Base-by-base conservation (phyloP, 92 coral and sea anemone species). In the Phenganax stokvisi region DNA sequence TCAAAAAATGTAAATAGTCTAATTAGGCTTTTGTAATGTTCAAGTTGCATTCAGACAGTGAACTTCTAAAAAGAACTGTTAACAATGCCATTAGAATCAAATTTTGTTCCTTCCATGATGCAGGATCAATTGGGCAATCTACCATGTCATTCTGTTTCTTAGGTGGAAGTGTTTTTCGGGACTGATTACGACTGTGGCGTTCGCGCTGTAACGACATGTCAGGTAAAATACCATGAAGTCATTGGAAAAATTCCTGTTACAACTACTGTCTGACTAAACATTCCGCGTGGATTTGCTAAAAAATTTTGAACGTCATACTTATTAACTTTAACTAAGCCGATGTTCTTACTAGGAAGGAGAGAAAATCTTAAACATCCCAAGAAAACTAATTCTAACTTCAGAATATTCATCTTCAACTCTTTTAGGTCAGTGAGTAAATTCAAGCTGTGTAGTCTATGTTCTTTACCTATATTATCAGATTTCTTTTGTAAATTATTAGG, bases 1-100 rank as follows among this genome's bases (percentile, higher is more conserved):
- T 89, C 92, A 47, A 85, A 86, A 16, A 71, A 82, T 79, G 93
- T 93, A 66, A 75, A 10, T 7, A n/a, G 20, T n/a, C 54, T 52
- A 6, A 16, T 51, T 15, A 37, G 13, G 15, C 7, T 12, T 12
- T 59, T 12, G 65, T 59, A 20, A 59, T 59, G 15, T 59, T 0
- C 15, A 12, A 59, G 25, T 37, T 37, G 47, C 5, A 5, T 37
- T 37, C 47, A 37, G 47, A 37, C 47, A 37, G 2, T 37, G 47
- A 5, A 37, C 47, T 37, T 37, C 5, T 2, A 37, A 37, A 13
- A 15, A 61, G 28, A 7, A 61, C 67, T 61, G 27, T 12, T 5
- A 59, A 59, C 20, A 13, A 59, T 59, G 20, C 12, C 65, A 25
- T 59, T 12, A 59, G 47, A 1, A 37, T 37, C 47, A 37, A 37